Conservation (phyloP, 2,113 vertebrate species). For the Brachionichthys hirsutus region DNA sequence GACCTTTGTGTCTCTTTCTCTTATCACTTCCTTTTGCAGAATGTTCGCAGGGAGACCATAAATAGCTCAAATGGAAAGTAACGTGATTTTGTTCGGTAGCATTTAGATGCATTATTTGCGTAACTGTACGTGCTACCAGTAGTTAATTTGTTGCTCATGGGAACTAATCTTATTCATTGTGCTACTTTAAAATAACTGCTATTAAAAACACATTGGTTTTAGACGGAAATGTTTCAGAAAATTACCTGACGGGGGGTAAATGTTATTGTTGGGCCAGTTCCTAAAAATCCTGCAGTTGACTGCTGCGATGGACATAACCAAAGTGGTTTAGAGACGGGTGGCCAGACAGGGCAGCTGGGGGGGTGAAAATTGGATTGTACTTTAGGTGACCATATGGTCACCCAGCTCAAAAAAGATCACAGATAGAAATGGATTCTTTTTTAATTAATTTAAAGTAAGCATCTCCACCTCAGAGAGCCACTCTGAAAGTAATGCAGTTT, state of each 20-base stretch:
- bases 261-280: constrained; percentile 41
- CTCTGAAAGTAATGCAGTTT: constrained; percentile 71
- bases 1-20: constrained; percentile 20
- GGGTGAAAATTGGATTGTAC: constrained; percentile 71
- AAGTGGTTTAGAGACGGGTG: constrained; percentile 43
- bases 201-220: constrained; percentile 2
- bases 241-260: constrained; percentile 13
- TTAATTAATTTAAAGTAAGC: constrained; percentile 80
- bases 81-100: too few relatives aligned
- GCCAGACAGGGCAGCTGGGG: constrained; percentile 34
- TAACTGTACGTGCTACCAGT: background rate
- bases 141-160: background rate
- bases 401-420: constrained; percentile 62
- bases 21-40: constrained; percentile 12
- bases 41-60: constrained; percentile 24
- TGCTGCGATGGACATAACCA: constrained; percentile 45
- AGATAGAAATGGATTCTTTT: constrained; percentile 77
- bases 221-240: constrained; percentile 13
- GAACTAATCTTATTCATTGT: constrained; percentile 17
- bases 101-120: constrained; percentile 20
- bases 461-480: constrained; percentile 71
- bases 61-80: constrained; percentile 47
- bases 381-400: constrained; percentile 80
- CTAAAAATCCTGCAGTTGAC: constrained; percentile 28
- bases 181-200: background rate